Conservation (phyloP, 2,797 vertebrate genomes). For the Sebastes dallii region DNA sequence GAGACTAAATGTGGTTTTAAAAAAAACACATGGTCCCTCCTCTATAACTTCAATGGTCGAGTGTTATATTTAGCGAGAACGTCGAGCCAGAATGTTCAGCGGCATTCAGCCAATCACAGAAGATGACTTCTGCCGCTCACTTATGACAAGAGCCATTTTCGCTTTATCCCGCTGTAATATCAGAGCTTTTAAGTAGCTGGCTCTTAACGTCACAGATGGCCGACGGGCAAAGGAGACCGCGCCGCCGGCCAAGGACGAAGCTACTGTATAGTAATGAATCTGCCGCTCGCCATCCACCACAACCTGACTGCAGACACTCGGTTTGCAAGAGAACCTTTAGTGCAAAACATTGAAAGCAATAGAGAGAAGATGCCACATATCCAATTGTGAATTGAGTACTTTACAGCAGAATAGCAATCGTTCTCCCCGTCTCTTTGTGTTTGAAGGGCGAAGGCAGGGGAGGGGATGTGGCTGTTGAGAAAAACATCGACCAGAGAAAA, state of each 20-base stretch:
- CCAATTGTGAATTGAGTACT: slow-evolving; percentile 4
- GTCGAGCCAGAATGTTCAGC: neutral
- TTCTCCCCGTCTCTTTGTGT: slow-evolving; percentile 28
- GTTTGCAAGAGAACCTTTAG: slow-evolving; percentile 2
- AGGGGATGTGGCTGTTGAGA: slow-evolving; percentile 35
- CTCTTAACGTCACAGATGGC: slow-evolving; percentile 51
- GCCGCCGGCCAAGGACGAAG: slow-evolving; percentile 43
- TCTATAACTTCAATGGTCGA: neutral
- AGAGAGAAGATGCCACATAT: slow-evolving; percentile 1
- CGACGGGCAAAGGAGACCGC: neutral
- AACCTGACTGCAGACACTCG: neutral
- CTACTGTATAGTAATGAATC: slow-evolving; percentile 15
- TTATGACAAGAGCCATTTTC: slow-evolving; percentile 39
- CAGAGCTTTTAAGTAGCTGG: slow-evolving; percentile 34
- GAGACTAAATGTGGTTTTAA: neutral
- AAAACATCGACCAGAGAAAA: slow-evolving; percentile 68
- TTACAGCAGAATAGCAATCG: slow-evolving; percentile 23
- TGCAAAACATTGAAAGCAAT: neutral
- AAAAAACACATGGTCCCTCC: neutral
- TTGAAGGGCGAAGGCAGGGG: slow-evolving; percentile 39
- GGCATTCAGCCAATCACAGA: slow-evolving; percentile 31
- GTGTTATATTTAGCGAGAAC: slow-evolving; percentile 17
- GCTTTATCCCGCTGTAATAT: slow-evolving; percentile 31
- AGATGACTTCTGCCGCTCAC: slow-evolving; percentile 36
- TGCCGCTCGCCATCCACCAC: slow-evolving; percentile 14